phyloP scores from a whole-genome alignment of 1,140 invertebrate species.

The Battus philenor region DNA sequence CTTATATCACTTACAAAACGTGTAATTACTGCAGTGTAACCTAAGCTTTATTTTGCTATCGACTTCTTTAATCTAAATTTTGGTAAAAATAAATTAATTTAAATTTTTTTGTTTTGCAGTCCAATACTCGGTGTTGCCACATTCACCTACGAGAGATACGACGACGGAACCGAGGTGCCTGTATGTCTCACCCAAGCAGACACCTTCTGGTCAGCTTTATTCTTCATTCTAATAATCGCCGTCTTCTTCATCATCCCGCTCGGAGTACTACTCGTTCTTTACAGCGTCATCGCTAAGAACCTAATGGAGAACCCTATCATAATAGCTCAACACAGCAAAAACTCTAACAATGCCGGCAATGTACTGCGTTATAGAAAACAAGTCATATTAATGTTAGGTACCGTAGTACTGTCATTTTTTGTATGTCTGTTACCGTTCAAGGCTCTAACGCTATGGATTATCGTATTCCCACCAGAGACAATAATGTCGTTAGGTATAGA shows the following conservation, averaged over 20 bases:
- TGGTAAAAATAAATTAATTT: too few relatives aligned
- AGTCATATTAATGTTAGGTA: slow-evolving; percentile 92
- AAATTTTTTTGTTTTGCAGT: slow-evolving; percentile 76
- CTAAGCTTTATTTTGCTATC: too few relatives aligned
- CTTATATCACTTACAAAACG: too few relatives aligned
- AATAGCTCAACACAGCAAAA: slow-evolving; percentile 78
- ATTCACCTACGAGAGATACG: slow-evolving; percentile 81
- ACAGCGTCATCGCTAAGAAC: slow-evolving; percentile 88
- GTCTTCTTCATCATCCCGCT: slow-evolving; percentile 91
- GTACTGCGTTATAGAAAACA: slow-evolving; percentile 81
- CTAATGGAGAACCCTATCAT: slow-evolving; percentile 86
- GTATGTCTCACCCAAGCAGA: slow-evolving; percentile 86
- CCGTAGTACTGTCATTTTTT: slow-evolving; percentile 94
- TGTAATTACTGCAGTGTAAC: too few relatives aligned
- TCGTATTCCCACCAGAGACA: slow-evolving; percentile 82
- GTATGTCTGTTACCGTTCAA: slow-evolving; percentile 92
- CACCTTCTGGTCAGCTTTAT: slow-evolving; percentile 83
- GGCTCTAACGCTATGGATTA: slow-evolving; percentile 89
- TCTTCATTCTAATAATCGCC: slow-evolving; percentile 86
- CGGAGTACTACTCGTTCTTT: slow-evolving; percentile 86
- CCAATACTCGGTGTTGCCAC: slow-evolving; percentile 87
- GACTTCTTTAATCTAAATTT: too few relatives aligned
- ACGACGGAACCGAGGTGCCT: slow-evolving; percentile 82
- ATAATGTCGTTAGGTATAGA: slow-evolving; percentile 82
- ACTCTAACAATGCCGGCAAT: slow-evolving; percentile 61